These are phyloP conservation scores for Thalpophila matura DNA, from an alignment of 2,888 invertebrate genomes.

Conservation along the genomic window DNA sequence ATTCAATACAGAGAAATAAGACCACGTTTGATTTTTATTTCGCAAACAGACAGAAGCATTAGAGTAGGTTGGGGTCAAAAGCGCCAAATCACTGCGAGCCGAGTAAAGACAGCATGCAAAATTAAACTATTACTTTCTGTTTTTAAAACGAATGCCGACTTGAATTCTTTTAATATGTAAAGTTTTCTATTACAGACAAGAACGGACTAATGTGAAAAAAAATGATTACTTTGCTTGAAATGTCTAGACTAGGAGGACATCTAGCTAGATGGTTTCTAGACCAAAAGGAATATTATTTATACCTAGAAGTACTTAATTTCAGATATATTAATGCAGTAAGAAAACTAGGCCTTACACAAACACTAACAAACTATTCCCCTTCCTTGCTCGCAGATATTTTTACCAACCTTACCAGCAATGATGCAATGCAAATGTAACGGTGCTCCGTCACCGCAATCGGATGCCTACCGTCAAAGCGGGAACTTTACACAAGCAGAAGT, in stretches of 20 bases:
- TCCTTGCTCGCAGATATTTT: conserved; percentile 19
- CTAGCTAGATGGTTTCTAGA: background rate
- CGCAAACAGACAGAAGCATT: conserved; percentile 76
- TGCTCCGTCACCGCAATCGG: conserved; percentile 69
- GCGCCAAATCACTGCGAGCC: conserved; percentile 74
- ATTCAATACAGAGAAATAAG: conserved; percentile 64
- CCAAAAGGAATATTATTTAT: background rate
- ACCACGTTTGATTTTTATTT: conserved; percentile 74
- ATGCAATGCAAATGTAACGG: conserved; percentile 84
- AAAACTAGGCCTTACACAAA: background rate
- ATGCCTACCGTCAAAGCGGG: conserved; percentile 62
- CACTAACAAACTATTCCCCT: background rate
- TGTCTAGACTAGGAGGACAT: no score
- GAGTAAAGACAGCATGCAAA: conserved; percentile 70
- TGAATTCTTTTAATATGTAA: background rate
- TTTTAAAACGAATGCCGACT: background rate
- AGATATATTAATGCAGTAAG: background rate
- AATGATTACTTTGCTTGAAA: no score
- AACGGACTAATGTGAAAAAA: background rate
- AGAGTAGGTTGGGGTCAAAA: conserved; percentile 76
- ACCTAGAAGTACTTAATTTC: no score
- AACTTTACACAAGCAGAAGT: conserved; percentile 57
- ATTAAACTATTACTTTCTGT: background rate
- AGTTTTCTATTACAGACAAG: background rate
- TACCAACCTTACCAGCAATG: conserved; percentile 69